Evolutionary conservation across 2,888 invertebrate genomes (phyloP), one percentile per base, ranked within the genome.

Genomic region (Tinea pellionella): DNA sequence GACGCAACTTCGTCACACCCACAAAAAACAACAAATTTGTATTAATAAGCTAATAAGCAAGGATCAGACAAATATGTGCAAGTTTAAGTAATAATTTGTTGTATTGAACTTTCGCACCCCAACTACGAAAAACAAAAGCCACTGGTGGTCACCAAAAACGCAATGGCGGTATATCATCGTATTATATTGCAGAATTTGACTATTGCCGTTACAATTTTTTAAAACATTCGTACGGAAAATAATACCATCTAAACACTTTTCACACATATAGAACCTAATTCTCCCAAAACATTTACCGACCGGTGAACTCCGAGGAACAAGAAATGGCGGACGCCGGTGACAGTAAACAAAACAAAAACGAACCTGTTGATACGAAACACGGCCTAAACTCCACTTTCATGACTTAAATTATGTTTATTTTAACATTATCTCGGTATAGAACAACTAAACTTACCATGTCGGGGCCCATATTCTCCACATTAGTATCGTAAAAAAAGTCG

Each of bases 381-480:
- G 65, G 65, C 63, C 63, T 73, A 70, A 74, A 72, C 73, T 63
- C 51, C 63, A 56, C 75, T 65, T 74, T 82, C 72, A 87, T 86
- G 82, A 87, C 80, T 76, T 81, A 85, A 82, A 84, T 79, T 71
- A 65, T 66, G 64, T 65, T 67, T 64, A 63, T 68, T 13, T 57
- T 32, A 41, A 56, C 29, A 47, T 18, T 42, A 61, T 18, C 19
- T 53, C 41, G 6, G 7, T 60, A 64, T 67, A 64, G 1, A 67
- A 69, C 63, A 61, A 60, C 66, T 68, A 74, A 73, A 85, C 88
- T 90, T 88, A 93, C 93, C 93, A 93, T 93, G 88, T 93, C 93
- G 88, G 92, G 92, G 89, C 92, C 93, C 91, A 92, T 92, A 89
- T 92, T 92, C 90, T 91, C 92, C 91, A 92, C 92, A 89, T 92